Conservation (phyloP, 1,140 invertebrate genomes). For the Zophobas atratus region DNA sequence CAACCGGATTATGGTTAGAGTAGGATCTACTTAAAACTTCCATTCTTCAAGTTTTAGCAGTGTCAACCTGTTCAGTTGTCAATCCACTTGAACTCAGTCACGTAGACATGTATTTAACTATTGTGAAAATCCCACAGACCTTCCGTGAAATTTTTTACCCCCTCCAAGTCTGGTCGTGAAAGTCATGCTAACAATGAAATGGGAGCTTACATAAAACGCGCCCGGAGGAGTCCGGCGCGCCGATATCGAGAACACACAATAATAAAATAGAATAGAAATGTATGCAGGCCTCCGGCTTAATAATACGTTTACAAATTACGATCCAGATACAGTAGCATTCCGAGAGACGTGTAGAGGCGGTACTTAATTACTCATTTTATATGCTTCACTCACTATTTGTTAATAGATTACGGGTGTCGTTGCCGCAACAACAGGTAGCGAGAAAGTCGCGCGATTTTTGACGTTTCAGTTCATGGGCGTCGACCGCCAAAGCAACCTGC, state of each 20-base stretch:
- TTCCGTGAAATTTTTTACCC: not conserved
- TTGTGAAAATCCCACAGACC: too few species aligned
- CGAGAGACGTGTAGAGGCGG: slow-evolving; percentile 64
- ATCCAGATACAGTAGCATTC: slow-evolving; percentile 66
- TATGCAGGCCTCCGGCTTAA: slow-evolving; percentile 64
- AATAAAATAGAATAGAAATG: slow-evolving; percentile 63
- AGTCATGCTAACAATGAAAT: slow-evolving; percentile 29
- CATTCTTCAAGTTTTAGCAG: too few species aligned
- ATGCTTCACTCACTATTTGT: slow-evolving; percentile 65
- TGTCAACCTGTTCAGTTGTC: too few species aligned
- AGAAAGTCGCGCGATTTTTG: slow-evolving; percentile 23
- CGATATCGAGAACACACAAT: slow-evolving; percentile 56
- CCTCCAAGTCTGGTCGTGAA: slow-evolving; percentile 1
- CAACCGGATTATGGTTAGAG: too few species aligned
- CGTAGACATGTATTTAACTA: too few species aligned
- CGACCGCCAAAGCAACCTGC: not conserved
- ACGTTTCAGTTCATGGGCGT: not conserved
- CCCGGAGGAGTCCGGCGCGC: slow-evolving; percentile 39
- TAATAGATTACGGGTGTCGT: slow-evolving; percentile 62
- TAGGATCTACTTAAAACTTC: too few species aligned
- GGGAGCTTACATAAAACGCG: slow-evolving; percentile 34
- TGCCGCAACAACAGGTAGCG: slow-evolving; percentile 49
- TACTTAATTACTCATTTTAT: slow-evolving; percentile 67
- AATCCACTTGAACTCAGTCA: too few species aligned
- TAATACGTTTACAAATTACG: slow-evolving; percentile 67